A percentile compares a stretch with the other conserved stretches of the same genome.
These are phyloP conservation scores for Alethe castanea DNA, from an alignment of 2,113 vertebrate species.

Conservation along the genomic window DNA sequence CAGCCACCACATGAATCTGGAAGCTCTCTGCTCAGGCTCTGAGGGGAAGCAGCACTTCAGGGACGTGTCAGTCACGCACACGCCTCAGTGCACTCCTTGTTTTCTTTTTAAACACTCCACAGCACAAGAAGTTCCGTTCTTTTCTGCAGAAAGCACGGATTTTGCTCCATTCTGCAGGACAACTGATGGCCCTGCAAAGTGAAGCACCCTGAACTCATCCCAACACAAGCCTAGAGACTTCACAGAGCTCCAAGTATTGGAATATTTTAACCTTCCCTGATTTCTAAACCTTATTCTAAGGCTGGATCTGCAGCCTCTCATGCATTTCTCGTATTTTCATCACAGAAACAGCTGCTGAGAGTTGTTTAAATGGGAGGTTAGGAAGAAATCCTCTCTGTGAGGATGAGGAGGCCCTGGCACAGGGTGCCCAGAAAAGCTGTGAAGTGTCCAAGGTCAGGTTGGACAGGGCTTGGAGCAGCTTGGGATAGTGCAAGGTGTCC, in stretches of 20 bases:
- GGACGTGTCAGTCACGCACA: neutral
- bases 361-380: neutral
- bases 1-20: neutral
- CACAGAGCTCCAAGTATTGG: accelerated
- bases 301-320: neutral
- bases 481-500: neutral
- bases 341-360: neutral
- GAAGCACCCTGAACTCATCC: neutral
- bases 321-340: neutral
- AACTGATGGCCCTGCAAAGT: neutral
- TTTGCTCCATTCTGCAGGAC: neutral
- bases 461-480: accelerated
- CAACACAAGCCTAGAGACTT: neutral
- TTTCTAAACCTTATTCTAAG: neutral
- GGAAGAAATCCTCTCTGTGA: neutral
- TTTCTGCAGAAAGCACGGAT: neutral
- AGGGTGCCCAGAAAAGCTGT: neutral
- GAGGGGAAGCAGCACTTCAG: neutral
- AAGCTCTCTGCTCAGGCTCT: neutral
- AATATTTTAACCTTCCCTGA: neutral
- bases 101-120: neutral
- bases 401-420: neutral
- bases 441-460: accelerated
- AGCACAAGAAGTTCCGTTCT: neutral
- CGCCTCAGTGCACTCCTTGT: neutral